Evolutionary conservation across 30 jellyfish, hydroid and myxozoan species (phyloP).

Genomic region (Hydractinia echinata): DNA sequence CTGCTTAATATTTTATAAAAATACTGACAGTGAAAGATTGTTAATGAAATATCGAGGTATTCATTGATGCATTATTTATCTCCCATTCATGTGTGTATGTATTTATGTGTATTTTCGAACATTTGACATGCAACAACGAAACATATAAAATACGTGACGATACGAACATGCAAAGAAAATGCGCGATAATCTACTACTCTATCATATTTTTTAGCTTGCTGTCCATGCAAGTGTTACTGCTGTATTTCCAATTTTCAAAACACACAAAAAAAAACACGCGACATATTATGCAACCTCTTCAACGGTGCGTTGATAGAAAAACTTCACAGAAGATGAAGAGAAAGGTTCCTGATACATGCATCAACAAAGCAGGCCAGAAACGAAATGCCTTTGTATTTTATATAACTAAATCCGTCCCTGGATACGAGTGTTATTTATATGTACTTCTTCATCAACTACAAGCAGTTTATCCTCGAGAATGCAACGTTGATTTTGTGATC

Average conservation of each 20-base stretch:
- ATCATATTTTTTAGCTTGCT: background rate
- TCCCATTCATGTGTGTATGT: too few species aligned
- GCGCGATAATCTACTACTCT: background rate
- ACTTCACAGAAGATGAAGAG: background rate
- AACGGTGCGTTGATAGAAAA: background rate
- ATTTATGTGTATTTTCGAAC: too few species aligned
- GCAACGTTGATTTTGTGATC: constrained; percentile 34
- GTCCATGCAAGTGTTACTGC: background rate
- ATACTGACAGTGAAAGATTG: too few species aligned
- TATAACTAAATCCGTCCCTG: constrained; percentile 25
- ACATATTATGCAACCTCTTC: background rate
- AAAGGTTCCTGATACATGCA: background rate
- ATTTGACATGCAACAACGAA: too few species aligned
- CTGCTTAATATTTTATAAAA: too few species aligned
- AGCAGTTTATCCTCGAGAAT: constrained; percentile 12
- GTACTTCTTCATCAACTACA: constrained; percentile 35
- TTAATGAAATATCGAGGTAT: too few species aligned
- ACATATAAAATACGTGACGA: background rate
- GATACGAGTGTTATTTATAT: constrained; percentile 34
- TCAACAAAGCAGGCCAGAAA: background rate
- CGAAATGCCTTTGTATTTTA: constrained; percentile 35
- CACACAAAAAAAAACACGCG: background rate
- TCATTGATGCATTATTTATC: too few species aligned
- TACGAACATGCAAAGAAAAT: constrained; percentile 2
- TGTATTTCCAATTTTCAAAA: constrained; percentile 7